phyloP scores from a whole-genome alignment of 2,888 invertebrate species.

The Drosophila kambysellisi region DNA sequence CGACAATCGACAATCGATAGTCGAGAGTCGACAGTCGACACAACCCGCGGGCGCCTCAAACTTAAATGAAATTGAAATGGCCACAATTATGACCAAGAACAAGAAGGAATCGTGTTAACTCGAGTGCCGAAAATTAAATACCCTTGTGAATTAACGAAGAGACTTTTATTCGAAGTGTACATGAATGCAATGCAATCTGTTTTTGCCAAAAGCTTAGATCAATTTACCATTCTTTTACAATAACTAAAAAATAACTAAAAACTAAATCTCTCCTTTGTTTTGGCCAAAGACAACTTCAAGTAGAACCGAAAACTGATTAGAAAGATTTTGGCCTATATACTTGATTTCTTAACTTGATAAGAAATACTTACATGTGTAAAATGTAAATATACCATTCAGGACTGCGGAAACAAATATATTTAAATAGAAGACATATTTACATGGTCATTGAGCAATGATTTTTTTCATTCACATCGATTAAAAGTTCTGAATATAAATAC shows the following conservation, averaged over 20 bases:
- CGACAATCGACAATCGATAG: constrained; percentile 55
- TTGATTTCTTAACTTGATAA: neutral
- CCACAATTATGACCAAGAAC: constrained; percentile 64
- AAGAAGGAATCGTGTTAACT: neutral
- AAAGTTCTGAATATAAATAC: neutral
- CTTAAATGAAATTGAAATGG: constrained; percentile 75
- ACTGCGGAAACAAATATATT: neutral
- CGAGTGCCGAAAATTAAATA: constrained; percentile 17
- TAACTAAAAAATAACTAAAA: no score
- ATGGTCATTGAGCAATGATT: neutral
- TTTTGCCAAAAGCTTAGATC: neutral
- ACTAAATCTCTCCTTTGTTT: neutral
- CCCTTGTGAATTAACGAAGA: constrained; percentile 7
- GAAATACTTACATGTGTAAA: neutral
- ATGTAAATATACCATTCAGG: neutral
- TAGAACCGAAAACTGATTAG: neutral
- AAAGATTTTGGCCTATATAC: neutral
- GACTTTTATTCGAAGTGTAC: neutral
- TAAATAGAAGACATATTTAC: neutral
- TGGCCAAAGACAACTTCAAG: neutral
- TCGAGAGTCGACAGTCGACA: constrained; percentile 62
- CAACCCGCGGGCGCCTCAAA: constrained; percentile 70
- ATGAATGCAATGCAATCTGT: neutral
- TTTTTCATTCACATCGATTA: neutral
- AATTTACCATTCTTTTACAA: neutral